Percentiles rank a stretch among this genome's conserved stretches.
Evolutionary conservation across 2,797 vertebrate species (phyloP).

Genomic region (Semaprochilodus insignis): DNA sequence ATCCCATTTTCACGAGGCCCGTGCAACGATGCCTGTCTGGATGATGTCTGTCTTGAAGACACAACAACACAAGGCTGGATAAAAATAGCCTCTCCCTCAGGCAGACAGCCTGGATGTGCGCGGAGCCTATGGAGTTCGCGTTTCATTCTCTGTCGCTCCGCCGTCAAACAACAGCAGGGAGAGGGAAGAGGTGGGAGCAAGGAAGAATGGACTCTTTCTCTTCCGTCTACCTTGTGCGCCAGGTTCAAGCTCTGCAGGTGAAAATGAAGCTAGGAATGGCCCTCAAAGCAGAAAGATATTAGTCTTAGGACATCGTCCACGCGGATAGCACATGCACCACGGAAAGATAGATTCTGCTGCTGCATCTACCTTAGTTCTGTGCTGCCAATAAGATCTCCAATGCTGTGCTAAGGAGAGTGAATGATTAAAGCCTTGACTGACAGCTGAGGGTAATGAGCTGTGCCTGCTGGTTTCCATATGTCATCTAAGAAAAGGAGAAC

Average conservation of each 20-base stretch:
- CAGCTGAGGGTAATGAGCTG: conserved; percentile 56
- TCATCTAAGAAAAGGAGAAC: conserved; percentile 53
- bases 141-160: conserved; percentile 32
- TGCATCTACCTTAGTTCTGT: conserved; percentile 1
- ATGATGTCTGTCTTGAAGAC: conserved; percentile 48
- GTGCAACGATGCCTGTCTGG: conserved; percentile 38
- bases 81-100: conserved; percentile 54
- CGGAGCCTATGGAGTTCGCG: conserved; percentile 23
- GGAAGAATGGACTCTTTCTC: not conserved
- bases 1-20: conserved; percentile 34
- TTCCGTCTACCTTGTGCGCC: not conserved
- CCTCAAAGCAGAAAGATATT: not conserved
- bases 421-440: conserved; percentile 61
- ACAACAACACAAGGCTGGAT: conserved; percentile 38
- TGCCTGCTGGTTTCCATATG: conserved; percentile 44
- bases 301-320: not conserved
- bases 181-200: not conserved
- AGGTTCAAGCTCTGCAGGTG: not conserved
- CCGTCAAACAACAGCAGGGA: conserved; percentile 21
- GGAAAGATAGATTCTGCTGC: not conserved
- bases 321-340: not conserved
- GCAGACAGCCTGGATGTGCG: conserved; percentile 23
- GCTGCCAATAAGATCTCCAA: conserved; percentile 22
- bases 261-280: not conserved
- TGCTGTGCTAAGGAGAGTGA: conserved; percentile 40